These are phyloP conservation scores for Micrasema minimum DNA, from an alignment of 1,140 invertebrate genomes.

Conservation along the genomic window DNA sequence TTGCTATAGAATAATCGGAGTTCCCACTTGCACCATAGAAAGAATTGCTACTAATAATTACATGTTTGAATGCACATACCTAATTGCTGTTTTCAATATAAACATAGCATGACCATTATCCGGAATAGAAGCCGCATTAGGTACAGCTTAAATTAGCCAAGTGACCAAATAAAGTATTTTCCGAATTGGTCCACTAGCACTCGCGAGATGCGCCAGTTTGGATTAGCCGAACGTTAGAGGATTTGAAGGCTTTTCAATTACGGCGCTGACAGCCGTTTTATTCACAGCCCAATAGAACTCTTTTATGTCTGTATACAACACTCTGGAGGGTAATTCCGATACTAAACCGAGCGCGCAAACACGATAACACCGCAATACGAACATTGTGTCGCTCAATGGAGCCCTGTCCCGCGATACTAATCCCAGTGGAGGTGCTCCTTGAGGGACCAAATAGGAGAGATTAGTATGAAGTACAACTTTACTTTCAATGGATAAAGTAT, in stretches of 20 bases:
- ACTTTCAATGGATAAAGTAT: no score
- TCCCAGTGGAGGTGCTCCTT: not conserved
- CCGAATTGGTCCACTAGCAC: no score
- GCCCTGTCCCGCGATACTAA: not conserved
- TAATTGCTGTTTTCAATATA: not conserved
- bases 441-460: no score
- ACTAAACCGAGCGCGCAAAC: not conserved
- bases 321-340: not conserved
- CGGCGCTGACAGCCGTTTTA: conserved; percentile 16
- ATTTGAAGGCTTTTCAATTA: conserved; percentile 18
- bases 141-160: no score
- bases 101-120: no score
- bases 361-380: not conserved
- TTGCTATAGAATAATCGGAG: not conserved
- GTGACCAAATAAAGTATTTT: no score
- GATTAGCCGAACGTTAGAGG: not conserved
- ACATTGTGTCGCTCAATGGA: not conserved
- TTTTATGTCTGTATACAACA: not conserved
- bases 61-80: not conserved
- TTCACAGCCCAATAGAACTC: not conserved
- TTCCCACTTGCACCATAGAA: not conserved
- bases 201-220: no score
- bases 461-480: no score
- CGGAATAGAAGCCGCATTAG: no score
- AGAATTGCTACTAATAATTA: not conserved